These are phyloP conservation scores for Hyperopisus bebe DNA, from an alignment of 2,113 vertebrate species.

Conservation along the genomic window DNA sequence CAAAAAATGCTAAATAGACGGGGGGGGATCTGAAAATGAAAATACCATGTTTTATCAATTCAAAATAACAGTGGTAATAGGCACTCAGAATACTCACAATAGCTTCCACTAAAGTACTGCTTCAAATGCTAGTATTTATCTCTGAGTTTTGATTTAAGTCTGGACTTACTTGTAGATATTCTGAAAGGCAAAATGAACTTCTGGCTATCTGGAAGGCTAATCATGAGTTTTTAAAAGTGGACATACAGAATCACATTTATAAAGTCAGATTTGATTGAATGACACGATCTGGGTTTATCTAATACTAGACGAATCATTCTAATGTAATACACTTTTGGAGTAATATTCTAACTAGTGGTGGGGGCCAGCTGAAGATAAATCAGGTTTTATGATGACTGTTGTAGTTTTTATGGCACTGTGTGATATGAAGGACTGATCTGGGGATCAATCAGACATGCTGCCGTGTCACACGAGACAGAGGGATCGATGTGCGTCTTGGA, in stretches of 20 bases:
- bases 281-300: conserved; percentile 54
- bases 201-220: not conserved
- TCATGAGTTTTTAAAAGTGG: conserved; percentile 30
- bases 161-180: not conserved
- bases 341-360: conserved; percentile 59
- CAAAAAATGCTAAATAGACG: not conserved
- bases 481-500: conserved; percentile 59
- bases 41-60: not conserved
- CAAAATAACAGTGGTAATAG: not conserved
- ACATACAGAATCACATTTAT: conserved; percentile 40
- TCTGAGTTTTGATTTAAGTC: not conserved
- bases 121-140: not conserved
- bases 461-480: conserved; percentile 41
- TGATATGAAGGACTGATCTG: conserved; percentile 60
- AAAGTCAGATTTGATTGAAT: conserved; percentile 46
- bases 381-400: conserved; percentile 65
- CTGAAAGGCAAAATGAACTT: not conserved
- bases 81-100: not conserved
- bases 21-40: not conserved
- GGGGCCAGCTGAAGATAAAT: conserved; percentile 53
- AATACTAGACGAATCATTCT: conserved; percentile 59
- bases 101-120: not conserved
- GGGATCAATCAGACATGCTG: conserved; percentile 63
- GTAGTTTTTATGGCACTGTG: conserved; percentile 57
- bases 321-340: conserved; percentile 62